Evolutionary conservation across 37 sponge, comb jelly and placozoan genomes (phyloP).

Genomic region (Mnemiopsis leidyi): DNA sequence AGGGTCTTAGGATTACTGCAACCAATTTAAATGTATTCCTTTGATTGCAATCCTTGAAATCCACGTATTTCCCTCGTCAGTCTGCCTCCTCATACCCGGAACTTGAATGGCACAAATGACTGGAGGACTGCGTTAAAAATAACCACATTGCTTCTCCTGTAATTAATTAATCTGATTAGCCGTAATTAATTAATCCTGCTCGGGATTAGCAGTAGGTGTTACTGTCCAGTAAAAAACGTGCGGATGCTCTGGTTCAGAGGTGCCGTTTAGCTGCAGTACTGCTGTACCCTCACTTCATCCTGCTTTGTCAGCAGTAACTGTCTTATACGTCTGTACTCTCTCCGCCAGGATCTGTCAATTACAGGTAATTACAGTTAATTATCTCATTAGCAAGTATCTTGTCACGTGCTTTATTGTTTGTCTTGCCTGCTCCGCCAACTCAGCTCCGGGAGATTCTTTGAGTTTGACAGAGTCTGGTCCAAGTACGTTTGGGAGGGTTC

Average conservation of each 20-base stretch:
- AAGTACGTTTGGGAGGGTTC: too few species aligned
- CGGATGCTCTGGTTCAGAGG: not conserved
- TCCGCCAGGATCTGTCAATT: not conserved
- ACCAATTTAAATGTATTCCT: too few species aligned
- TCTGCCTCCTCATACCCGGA: too few species aligned
- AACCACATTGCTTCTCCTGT: not conserved
- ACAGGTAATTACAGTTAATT: not conserved
- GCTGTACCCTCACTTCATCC: not conserved
- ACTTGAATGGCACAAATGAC: too few species aligned
- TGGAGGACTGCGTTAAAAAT: not conserved
- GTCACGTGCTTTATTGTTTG: too few species aligned
- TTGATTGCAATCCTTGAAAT: too few species aligned
- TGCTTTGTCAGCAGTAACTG: not conserved
- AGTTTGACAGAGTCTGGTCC: too few species aligned
- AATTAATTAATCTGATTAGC: not conserved
- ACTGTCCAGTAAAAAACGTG: not conserved
- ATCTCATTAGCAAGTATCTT: not conserved
- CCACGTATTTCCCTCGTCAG: too few species aligned
- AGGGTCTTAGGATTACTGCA: too few species aligned
- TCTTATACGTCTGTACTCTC: not conserved
- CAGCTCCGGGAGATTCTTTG: too few species aligned
- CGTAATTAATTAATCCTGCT: not conserved
- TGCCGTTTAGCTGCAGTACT: too few species aligned
- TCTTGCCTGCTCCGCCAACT: too few species aligned
- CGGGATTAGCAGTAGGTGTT: not conserved